Evolutionary conservation across 2,888 invertebrate species (phyloP).

Genomic region (Aradus depressus): DNA sequence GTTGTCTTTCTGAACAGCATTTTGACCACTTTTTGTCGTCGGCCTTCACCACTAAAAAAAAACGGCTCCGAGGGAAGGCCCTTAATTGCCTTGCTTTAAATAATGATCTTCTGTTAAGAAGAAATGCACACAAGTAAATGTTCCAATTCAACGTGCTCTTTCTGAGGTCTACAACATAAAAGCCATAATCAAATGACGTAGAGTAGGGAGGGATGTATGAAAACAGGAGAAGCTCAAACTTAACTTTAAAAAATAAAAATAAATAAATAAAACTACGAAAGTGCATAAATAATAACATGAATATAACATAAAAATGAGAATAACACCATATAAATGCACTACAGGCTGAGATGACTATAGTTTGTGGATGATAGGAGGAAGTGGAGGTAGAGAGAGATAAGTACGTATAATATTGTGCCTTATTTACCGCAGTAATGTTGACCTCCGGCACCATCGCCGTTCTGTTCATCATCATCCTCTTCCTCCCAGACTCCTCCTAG

Average conservation of each 20-base stretch:
- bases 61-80: no score
- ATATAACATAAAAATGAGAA: background rate
- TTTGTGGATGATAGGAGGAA: background rate
- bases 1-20: no score
- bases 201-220: no score
- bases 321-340: background rate
- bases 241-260: background rate
- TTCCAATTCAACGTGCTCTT: no score
- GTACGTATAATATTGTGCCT: constrained; percentile 19
- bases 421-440: constrained; percentile 27
- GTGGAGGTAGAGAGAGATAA: constrained; percentile 14
- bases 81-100: no score
- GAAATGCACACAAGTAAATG: no score
- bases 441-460: constrained; percentile 20
- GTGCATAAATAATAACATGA: background rate
- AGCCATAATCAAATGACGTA: no score
- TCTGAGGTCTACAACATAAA: no score
- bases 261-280: background rate
- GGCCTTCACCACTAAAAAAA: no score
- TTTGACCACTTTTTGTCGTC: no score
- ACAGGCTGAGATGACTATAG: background rate
- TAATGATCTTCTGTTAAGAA: no score
- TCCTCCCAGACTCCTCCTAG: constrained; percentile 17
- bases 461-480: constrained; percentile 15
- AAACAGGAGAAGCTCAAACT: background rate